These are phyloP conservation scores for Stegastes partitus DNA, from an alignment of 2,113 vertebrate species.

Conservation along the genomic window DNA sequence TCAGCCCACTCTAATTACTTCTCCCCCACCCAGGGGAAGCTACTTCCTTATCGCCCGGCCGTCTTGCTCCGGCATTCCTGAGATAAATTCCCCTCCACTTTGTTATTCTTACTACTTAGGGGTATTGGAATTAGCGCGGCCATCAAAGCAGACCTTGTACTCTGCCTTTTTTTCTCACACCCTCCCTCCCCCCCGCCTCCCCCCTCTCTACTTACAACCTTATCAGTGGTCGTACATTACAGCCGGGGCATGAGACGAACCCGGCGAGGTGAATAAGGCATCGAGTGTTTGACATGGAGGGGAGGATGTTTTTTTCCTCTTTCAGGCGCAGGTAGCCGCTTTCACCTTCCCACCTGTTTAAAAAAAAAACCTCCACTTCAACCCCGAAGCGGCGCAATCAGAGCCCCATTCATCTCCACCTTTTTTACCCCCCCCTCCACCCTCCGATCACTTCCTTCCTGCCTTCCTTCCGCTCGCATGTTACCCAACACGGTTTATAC, in stretches of 20 bases:
- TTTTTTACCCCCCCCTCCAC: too few relatives aligned
- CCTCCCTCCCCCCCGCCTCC: background rate
- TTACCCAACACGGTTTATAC: conserved; percentile 71
- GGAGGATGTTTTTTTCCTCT: conserved; percentile 41
- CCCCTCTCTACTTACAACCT: conserved; percentile 46
- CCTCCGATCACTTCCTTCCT: conserved; percentile 50
- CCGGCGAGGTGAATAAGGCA: conserved; percentile 69
- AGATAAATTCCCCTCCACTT: conserved; percentile 82
- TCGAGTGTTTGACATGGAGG: conserved; percentile 61
- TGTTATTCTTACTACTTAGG: conserved; percentile 84
- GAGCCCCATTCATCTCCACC: conserved; percentile 61
- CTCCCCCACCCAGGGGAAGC: conserved; percentile 81
- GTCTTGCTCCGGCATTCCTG: conserved; percentile 82
- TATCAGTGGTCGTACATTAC: conserved; percentile 77
- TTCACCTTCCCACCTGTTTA: conserved; percentile 61
- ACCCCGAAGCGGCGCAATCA: conserved; percentile 47
- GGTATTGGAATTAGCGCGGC: conserved; percentile 80
- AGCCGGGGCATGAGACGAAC: conserved; percentile 51
- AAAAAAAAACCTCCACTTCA: conserved; percentile 44
- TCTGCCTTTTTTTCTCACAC: conserved; percentile 60
- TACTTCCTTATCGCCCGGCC: conserved; percentile 79
- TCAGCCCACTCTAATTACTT: conserved; percentile 77
- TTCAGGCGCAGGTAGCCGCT: conserved; percentile 58
- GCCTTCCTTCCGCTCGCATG: conserved; percentile 52
- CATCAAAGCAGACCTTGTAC: conserved; percentile 80